phyloP scores from a whole-genome alignment of 2,797 vertebrate species.

The Loriculus beryllinus region DNA sequence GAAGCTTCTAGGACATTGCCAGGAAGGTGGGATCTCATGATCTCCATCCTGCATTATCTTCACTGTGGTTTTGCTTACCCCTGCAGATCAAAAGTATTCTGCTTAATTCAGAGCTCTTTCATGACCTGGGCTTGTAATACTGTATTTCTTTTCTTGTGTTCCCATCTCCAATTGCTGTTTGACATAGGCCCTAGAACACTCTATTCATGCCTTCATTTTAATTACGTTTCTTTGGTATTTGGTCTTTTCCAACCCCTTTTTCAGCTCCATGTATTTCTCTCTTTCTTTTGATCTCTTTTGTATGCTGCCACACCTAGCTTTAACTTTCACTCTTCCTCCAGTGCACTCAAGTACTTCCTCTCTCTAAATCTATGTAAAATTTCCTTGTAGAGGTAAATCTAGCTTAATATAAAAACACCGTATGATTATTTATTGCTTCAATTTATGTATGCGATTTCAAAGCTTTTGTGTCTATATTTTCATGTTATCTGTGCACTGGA shows the following conservation, averaged over 20 bases:
- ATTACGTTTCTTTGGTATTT: background rate
- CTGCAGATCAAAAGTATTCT: background rate
- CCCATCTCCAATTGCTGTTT: background rate
- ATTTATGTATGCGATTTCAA: background rate
- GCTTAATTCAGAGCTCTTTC: background rate
- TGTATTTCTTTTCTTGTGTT: background rate
- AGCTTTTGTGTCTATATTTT: background rate
- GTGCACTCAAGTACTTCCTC: background rate
- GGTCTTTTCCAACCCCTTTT: background rate
- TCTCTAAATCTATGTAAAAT: conserved; percentile 1
- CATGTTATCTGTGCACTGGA: background rate
- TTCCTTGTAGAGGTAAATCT: conserved; percentile 11
- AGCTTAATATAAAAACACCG: background rate
- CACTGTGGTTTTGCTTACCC: background rate
- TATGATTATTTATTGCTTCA: background rate
- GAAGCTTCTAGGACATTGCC: background rate
- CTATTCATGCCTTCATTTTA: background rate
- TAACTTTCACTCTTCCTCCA: conserved; percentile 39
- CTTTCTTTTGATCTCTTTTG: background rate
- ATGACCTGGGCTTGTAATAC: background rate
- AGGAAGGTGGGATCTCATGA: background rate
- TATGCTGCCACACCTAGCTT: conserved; percentile 8
- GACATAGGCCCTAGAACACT: background rate
- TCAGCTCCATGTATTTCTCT: background rate
- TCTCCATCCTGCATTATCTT: background rate